Evolutionary conservation across 2,113 vertebrate species (phyloP), one percentile per base, ranked within the genome.

Genomic region (Penelope pileata): DNA sequence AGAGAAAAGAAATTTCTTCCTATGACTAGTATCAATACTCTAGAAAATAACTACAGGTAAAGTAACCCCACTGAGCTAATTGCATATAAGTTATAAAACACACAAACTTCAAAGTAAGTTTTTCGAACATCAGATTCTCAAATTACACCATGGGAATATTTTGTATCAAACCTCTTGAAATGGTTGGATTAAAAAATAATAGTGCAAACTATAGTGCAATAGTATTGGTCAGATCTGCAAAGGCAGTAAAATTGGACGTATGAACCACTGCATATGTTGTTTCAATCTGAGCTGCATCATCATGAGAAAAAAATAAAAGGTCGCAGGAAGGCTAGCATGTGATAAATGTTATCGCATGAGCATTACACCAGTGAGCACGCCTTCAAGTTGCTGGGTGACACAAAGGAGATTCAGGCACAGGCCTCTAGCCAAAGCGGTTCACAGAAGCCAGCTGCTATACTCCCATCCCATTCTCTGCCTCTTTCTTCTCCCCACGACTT

Each of bases 41-140:
- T 40, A 67, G 53, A 70, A 90, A 90, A 88, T 42, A 91, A 54
- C 16, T 19, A n/a, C 77, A 67, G 58, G 58, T 54, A 79, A 91
- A 88, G 29, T 26, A 75, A 40, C 81, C 24, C 42, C 48, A 36
- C 12, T 47, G 27, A 54, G 68, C 11, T 76, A 76, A 88, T 48
- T 53, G 34, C 36, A 38, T 6, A 6, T 7, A 17, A 1, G 1
- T 29, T 60, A 16, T 60, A 45, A 32, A 18, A 29, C 24, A 53
- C 1, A 22, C 1, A 0, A 64, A n/a, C 34, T n/a, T 58, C 32
- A 90, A 92, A 63, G 30, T 16, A 32, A 45, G 6, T 6, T 11
- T 59, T 79, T 19, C 34, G 79, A 6, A 7, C 34, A 90, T 53
- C 15, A 64, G 30, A 42, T 58, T 64, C 66, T 58, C 27, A 66